Evolutionary conservation across 2,113 vertebrate genomes (phyloP).

Genomic region (Nothocercus nigrocapillus): DNA sequence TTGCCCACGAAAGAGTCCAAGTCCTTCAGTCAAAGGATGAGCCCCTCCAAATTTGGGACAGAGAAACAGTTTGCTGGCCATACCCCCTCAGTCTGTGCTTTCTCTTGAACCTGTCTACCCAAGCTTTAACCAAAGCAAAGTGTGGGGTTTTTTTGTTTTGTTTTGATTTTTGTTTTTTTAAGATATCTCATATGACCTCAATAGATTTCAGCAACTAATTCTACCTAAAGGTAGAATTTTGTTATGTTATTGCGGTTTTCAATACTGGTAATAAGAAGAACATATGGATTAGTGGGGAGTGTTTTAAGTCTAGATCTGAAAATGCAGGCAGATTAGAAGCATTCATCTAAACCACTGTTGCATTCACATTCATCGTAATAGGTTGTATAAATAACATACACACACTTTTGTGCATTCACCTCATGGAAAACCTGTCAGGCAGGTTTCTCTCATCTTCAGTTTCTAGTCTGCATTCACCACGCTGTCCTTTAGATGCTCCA

Average conservation of each 20-base stretch:
- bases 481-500: background rate
- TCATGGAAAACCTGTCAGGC: background rate
- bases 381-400: background rate
- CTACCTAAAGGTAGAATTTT: accelerated
- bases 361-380: background rate
- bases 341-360: background rate
- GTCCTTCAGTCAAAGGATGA: background rate
- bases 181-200: background rate
- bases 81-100: background rate
- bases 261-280: background rate
- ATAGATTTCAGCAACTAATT: background rate
- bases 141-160: too few relatives aligned
- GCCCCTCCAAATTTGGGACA: background rate
- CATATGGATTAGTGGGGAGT: accelerated
- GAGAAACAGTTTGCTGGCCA: background rate
- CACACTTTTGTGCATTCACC: background rate
- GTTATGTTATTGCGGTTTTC: accelerated
- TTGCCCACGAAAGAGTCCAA: background rate
- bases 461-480: background rate
- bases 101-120: background rate
- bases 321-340: background rate
- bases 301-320: background rate
- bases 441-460: background rate
- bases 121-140: background rate
- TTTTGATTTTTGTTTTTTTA: background rate